Conservation (phyloP, 2,888 invertebrate genomes). For the Drosophila putrida region DNA sequence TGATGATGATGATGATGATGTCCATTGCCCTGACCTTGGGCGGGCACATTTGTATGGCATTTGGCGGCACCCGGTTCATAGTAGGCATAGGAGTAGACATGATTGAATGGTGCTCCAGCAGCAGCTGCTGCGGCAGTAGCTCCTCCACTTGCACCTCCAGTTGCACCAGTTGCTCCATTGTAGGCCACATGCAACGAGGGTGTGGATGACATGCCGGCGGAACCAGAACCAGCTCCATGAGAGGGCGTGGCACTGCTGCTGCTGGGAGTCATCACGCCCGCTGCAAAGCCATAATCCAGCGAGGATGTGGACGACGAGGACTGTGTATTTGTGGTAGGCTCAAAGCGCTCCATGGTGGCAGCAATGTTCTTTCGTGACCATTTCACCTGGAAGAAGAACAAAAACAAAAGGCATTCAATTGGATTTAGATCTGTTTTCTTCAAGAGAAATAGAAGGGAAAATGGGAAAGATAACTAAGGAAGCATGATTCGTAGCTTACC, state of each 20-base stretch:
- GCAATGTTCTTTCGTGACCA: constrained; percentile 89
- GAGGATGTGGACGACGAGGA: constrained; percentile 81
- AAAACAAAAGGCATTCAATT: background rate
- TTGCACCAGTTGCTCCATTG: constrained; percentile 55
- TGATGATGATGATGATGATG: constrained; percentile 4
- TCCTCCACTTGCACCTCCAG: constrained; percentile 10
- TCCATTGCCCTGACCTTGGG: constrained; percentile 64
- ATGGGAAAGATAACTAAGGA: background rate
- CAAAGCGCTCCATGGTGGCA: constrained; percentile 89
- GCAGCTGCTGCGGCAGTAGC: constrained; percentile 23
- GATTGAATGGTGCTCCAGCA: constrained; percentile 77
- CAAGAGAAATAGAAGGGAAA: background rate
- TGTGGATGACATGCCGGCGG: constrained; percentile 59
- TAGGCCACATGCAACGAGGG: constrained; percentile 69
- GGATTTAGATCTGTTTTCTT: background rate
- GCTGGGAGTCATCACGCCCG: constrained; percentile 83
- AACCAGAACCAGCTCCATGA: constrained; percentile 56
- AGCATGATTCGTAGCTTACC: constrained; percentile 55
- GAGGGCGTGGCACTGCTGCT: constrained; percentile 77
- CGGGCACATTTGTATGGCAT: constrained; percentile 88
- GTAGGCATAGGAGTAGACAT: constrained; percentile 93
- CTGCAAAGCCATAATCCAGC: constrained; percentile 84
- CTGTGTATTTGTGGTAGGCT: constrained; percentile 85
- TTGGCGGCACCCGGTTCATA: constrained; percentile 90
- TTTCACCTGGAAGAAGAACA: constrained; percentile 85